Base-by-base conservation (phyloP, 2,113 vertebrate genomes). In the Hippolais icterina region DNA sequence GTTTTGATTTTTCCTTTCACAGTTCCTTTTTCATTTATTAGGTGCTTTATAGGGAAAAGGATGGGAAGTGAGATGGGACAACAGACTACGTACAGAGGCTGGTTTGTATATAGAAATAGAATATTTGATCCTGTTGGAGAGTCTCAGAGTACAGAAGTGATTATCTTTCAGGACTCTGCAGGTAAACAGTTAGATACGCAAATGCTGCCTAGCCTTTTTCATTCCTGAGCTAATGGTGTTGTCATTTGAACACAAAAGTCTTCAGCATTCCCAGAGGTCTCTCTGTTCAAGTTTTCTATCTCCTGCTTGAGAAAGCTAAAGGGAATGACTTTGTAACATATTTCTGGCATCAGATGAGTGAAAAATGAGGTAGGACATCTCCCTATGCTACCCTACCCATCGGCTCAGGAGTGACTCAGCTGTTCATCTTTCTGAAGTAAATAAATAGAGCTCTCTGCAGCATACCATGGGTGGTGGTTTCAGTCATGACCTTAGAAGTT, bases 331-430 rank as follows among this genome's bases (percentile, higher is more conserved):
- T 89, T 78, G 41, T 80, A 77, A 61, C 19, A 35, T 63, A 66
- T 65, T 94, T 95, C 83, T 97, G 95, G 89, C 86, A 84, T 59
- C 22, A 89, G 80, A 89, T 92, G 76, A 93, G 47, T 93, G 83
- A 78, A 27, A 50, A 96, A 86, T 74, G 47, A 87, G 50, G 72
- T 78, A 63, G 47, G 28, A 27, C 89, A 80, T 70, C 83, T 83
- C 46, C 22, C 42, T 93, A 46, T 4, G 3, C 31, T 53, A 78
- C 37, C 9, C 4, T 78, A n/a, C 31, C 31, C 68, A 46, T 59
- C 77, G 66, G 25, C 47, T 93, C 24, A 54, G 78, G 66, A 88
- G 25, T 84, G 69, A 89, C 47, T 90, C 61, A 84, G 65, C 39
- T 88, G 96, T 95, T 96, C 59, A 96, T 93, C 72, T 75, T 81